Conservation (phyloP, 2,797 vertebrate genomes). For the Pangasius sanitwongsei region DNA sequence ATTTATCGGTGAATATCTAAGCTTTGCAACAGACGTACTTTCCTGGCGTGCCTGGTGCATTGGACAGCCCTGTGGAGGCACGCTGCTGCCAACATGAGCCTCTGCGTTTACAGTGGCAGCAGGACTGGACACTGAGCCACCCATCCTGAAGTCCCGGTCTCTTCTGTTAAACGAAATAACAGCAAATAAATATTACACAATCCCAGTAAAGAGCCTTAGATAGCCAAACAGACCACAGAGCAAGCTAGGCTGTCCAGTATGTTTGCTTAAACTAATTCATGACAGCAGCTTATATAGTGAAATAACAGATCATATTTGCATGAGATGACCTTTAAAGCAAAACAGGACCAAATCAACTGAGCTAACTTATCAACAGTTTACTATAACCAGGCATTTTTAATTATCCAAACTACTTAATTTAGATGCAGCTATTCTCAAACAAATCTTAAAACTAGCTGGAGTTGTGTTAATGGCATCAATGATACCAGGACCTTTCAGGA, state of each 20-base stretch:
- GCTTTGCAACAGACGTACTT: constrained; percentile 58
- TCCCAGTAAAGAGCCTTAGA: neutral
- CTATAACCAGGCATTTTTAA: neutral
- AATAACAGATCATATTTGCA: neutral
- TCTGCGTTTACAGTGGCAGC: constrained; percentile 64
- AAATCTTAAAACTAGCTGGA: neutral
- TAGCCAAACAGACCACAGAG: neutral
- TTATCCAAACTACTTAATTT: neutral
- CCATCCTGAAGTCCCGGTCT: constrained; percentile 71
- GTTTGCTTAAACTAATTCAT: neutral
- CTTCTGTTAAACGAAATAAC: neutral
- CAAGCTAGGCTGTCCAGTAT: neutral
- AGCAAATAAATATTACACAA: neutral
- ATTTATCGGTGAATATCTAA: neutral
- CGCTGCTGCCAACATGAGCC: neutral
- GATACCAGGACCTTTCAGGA: no score
- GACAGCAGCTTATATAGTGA: neutral
- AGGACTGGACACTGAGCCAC: constrained; percentile 73
- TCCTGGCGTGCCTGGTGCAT: constrained; percentile 74
- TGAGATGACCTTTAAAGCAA: neutral
- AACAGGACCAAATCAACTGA: neutral
- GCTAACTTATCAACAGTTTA: neutral
- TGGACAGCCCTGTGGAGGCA: constrained; percentile 76
- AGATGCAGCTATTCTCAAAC: neutral
- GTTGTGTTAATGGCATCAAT: neutral